Conservation (phyloP, 2,797 vertebrate species). For the Momotus momota region DNA sequence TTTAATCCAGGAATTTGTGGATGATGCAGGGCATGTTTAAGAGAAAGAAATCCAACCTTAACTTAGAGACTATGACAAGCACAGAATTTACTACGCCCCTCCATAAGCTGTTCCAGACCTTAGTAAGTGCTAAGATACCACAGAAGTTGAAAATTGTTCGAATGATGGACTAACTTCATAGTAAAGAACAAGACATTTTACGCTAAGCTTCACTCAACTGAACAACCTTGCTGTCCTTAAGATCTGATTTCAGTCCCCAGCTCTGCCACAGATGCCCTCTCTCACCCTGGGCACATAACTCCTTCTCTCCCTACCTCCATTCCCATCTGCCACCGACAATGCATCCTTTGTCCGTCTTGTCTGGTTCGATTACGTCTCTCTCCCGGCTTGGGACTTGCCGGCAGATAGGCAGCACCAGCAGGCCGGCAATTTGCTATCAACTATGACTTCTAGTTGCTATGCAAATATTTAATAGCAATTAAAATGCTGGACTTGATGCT, state of each 20-base stretch:
- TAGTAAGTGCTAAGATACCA: background rate
- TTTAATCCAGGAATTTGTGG: background rate
- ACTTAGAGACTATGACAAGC: background rate
- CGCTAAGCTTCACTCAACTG: background rate
- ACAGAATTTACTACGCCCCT: background rate
- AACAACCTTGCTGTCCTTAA: background rate
- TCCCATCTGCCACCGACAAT: background rate
- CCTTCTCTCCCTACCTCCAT: background rate
- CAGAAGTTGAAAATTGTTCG: background rate
- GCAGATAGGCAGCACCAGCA: background rate
- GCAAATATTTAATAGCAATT: slow-evolving; percentile 42
- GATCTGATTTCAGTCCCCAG: background rate
- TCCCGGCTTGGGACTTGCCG: background rate
- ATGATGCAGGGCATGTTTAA: background rate
- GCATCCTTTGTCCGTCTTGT: background rate
- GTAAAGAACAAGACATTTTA: background rate
- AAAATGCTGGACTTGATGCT: background rate
- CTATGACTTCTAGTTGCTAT: background rate
- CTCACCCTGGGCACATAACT: background rate
- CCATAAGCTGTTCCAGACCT: background rate
- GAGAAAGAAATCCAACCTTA: background rate
- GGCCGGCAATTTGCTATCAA: background rate
- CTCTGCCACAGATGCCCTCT: background rate
- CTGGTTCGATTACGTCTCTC: background rate
- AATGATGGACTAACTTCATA: background rate